Percentiles rank a stretch among this genome's conserved stretches.
These are phyloP conservation scores for Mola mola DNA, from an alignment of 2,113 vertebrate genomes.

Conservation along the genomic window DNA sequence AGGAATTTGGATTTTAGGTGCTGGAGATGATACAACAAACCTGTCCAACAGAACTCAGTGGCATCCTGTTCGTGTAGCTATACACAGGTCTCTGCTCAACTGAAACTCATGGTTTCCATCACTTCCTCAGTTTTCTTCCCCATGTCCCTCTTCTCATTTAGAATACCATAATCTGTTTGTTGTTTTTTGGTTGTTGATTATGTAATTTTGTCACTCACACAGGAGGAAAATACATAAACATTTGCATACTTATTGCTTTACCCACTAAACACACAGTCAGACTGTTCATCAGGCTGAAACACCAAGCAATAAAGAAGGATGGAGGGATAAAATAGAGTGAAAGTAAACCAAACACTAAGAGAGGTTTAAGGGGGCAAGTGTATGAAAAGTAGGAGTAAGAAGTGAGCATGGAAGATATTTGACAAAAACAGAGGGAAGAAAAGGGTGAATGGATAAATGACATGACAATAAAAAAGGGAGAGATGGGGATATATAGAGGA, in stretches of 20 bases:
- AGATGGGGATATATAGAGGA: background rate
- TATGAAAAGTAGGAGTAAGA: background rate
- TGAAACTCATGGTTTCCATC: constrained; percentile 1
- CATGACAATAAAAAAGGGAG: background rate
- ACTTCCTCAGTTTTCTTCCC: background rate
- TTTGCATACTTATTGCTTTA: constrained; percentile 36
- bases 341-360: constrained; percentile 21
- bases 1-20: constrained; percentile 41
- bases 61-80: background rate
- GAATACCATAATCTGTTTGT: constrained; percentile 7
- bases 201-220: constrained; percentile 22
- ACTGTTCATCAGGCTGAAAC: background rate
- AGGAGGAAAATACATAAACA: constrained; percentile 17
- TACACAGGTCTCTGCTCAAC: background rate
- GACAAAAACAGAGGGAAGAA: background rate
- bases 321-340: constrained; percentile 10
- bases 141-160: background rate
- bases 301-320: constrained; percentile 18
- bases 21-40: constrained; percentile 9
- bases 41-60: constrained; percentile 14
- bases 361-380: constrained; percentile 3
- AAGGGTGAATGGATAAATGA: background rate
- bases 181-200: constrained; percentile 12
- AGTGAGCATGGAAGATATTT: background rate
- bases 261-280: constrained; percentile 9